Evolutionary conservation across 1,140 invertebrate genomes (phyloP).

Genomic region (Neodiprion virginianus): DNA sequence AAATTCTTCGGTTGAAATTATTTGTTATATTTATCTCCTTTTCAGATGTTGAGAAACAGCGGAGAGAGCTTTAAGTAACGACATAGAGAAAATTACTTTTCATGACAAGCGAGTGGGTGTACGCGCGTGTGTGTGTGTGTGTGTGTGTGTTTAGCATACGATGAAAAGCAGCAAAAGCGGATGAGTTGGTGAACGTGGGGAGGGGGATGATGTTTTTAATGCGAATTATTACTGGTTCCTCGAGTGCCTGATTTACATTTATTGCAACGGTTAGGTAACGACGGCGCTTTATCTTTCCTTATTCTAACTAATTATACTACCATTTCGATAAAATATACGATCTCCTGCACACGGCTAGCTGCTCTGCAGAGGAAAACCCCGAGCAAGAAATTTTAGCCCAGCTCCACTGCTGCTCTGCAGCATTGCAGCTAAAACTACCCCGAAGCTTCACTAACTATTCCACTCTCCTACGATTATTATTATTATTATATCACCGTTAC

Average conservation of each 20-base stretch:
- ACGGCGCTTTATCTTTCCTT: conserved; percentile 56
- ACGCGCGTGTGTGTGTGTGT: conserved; percentile 18
- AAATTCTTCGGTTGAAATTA: too few relatives aligned
- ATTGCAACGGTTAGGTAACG: conserved; percentile 57
- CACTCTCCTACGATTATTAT: too few relatives aligned
- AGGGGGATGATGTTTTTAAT: conserved; percentile 11
- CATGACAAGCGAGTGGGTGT: neutral
- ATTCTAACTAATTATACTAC: conserved; percentile 59
- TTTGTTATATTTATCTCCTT: too few relatives aligned
- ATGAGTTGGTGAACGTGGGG: neutral
- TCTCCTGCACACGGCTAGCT: neutral
- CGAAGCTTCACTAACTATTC: too few relatives aligned
- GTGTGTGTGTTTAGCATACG: conserved; percentile 15
- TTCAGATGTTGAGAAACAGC: too few relatives aligned
- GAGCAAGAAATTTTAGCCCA: neutral
- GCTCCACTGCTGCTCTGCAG: neutral
- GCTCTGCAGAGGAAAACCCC: neutral
- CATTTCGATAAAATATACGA: conserved; percentile 55
- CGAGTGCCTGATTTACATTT: conserved; percentile 59
- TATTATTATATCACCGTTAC: too few relatives aligned
- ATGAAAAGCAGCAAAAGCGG: conserved; percentile 13
- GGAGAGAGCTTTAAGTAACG: too few relatives aligned
- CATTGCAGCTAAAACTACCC: neutral
- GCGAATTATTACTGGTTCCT: conserved; percentile 57
- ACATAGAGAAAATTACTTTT: too few relatives aligned